phyloP scores from a whole-genome alignment of 2,797 vertebrate species.

The Caiman crocodilus region DNA sequence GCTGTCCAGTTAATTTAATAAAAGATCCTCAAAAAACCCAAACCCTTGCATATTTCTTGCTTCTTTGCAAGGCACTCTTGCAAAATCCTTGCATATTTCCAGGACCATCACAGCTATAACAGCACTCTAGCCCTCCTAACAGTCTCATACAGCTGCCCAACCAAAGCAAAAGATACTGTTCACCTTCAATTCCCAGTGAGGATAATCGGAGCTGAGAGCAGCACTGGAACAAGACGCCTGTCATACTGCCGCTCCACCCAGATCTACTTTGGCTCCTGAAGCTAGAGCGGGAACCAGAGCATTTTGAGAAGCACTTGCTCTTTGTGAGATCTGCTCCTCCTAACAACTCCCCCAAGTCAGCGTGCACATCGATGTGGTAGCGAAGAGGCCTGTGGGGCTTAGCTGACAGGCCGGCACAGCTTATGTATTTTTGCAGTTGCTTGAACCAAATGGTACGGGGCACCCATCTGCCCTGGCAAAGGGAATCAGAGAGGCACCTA shows the following conservation, averaged over 20 bases:
- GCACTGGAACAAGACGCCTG: background rate
- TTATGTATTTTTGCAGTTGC: background rate
- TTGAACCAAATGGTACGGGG: accelerated
- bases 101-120: too few species aligned
- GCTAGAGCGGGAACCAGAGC: background rate
- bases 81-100: too few species aligned
- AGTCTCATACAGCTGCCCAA: background rate
- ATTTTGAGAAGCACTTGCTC: background rate
- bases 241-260: background rate
- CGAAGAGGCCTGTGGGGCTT: background rate
- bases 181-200: background rate
- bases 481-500: background rate
- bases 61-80: too few species aligned
- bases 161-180: background rate
- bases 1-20: too few species aligned
- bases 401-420: background rate
- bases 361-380: background rate
- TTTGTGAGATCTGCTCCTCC: background rate
- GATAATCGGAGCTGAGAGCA: accelerated
- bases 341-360: background rate
- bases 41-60: too few species aligned
- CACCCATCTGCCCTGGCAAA: background rate
- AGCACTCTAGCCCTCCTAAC: too few species aligned
- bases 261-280: background rate
- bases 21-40: too few species aligned